Conservation (phyloP, 2,888 invertebrate genomes). For the Melikaiella ostensackeni region DNA sequence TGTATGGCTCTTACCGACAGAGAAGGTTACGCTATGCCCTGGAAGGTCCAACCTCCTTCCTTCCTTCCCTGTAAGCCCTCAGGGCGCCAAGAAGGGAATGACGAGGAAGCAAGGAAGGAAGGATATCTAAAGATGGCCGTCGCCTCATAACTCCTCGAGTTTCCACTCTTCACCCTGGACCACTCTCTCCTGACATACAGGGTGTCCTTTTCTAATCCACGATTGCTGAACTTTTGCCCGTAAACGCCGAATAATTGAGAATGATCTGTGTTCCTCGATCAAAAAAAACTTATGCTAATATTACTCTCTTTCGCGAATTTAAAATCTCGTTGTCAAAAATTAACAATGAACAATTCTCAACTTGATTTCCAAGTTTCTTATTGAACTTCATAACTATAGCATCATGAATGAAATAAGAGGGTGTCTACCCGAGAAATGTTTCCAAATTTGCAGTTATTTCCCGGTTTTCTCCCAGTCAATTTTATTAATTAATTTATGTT, state of each 20-base stretch:
- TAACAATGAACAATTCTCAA: too few species aligned
- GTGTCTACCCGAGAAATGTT: too few species aligned
- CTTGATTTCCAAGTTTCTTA: too few species aligned
- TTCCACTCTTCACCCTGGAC: constrained; percentile 20
- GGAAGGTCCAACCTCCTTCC: constrained; percentile 57
- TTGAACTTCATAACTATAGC: too few species aligned
- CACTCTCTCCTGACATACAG: not conserved
- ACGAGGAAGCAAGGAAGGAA: constrained; percentile 53
- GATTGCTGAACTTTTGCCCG: not conserved
- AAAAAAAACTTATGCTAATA: not conserved
- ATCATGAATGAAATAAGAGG: too few species aligned
- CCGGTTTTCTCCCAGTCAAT: too few species aligned
- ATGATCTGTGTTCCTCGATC: not conserved
- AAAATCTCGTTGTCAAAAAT: too few species aligned
- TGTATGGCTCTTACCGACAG: constrained; percentile 67
- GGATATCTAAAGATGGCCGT: constrained; percentile 61
- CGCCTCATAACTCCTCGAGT: constrained; percentile 64
- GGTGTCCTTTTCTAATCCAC: not conserved
- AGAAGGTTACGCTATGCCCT: constrained; percentile 58
- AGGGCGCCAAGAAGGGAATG: constrained; percentile 40
- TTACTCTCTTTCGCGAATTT: not conserved
- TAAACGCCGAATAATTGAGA: constrained; percentile 3
- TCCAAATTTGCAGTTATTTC: too few species aligned
- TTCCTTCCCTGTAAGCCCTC: constrained; percentile 49
- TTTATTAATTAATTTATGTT: too few species aligned